Evolutionary conservation across 92 coral and sea anemone genomes (phyloP).

Genomic region (Pocillopora grandis): DNA sequence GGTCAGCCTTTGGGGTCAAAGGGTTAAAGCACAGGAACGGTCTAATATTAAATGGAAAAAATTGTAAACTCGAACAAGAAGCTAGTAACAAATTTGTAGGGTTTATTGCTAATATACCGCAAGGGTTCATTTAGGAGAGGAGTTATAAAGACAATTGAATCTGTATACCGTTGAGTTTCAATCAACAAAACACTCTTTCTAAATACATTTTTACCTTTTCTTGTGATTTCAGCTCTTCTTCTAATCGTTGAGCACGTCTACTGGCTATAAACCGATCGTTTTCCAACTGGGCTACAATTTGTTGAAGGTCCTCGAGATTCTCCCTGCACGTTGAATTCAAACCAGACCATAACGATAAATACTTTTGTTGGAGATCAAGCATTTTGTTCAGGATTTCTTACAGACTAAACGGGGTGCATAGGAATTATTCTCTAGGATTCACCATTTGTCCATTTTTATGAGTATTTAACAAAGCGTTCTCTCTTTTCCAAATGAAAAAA

Average conservation of each 20-base stretch:
- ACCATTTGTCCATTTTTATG: neutral
- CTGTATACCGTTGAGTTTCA: too few relatives aligned
- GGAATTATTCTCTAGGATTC: neutral
- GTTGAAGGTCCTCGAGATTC: constrained; percentile 88
- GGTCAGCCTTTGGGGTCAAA: too few relatives aligned
- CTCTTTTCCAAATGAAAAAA: neutral
- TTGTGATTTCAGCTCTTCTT: constrained; percentile 79
- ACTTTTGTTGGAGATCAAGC: too few relatives aligned
- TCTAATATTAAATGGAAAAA: too few relatives aligned
- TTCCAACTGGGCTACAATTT: constrained; percentile 87
- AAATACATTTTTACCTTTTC: constrained; percentile 56
- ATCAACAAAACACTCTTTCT: neutral
- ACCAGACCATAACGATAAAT: too few relatives aligned
- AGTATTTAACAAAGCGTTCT: neutral
- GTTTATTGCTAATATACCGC: too few relatives aligned
- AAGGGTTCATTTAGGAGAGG: too few relatives aligned
- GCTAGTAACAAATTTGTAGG: too few relatives aligned
- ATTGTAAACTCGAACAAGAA: too few relatives aligned
- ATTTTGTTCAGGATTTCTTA: neutral
- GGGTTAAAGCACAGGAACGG: too few relatives aligned
- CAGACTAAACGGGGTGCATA: too few relatives aligned
- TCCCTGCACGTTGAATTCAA: constrained; percentile 56
- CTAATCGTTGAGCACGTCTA: constrained; percentile 92
- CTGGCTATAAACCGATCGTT: constrained; percentile 97
- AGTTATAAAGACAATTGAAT: too few relatives aligned